Evolutionary conservation across 1,140 invertebrate species (phyloP), one percentile per base, ranked within the genome.

Genomic region (Lethocerus indicus): DNA sequence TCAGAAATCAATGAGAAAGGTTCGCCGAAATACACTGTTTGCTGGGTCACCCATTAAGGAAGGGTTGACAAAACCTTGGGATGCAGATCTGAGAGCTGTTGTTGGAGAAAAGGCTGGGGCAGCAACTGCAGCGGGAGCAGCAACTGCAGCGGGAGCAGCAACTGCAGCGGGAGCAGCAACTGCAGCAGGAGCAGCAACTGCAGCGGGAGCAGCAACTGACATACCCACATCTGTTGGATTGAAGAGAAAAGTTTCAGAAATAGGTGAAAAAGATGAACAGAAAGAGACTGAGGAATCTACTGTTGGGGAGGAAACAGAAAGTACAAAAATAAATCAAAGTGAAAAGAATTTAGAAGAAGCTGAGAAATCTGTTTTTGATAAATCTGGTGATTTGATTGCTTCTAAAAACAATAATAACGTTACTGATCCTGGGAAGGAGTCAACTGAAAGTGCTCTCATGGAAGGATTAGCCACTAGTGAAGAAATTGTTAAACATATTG

Each of bases 31-130:
- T n/a, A n/a, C n/a, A n/a, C n/a, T n/a, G n/a, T n/a, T n/a, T n/a
- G n/a, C n/a, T n/a, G n/a, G n/a, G n/a, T n/a, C n/a, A n/a, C n/a
- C n/a, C n/a, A n/a, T n/a, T n/a, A n/a, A n/a, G n/a, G n/a, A n/a
- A n/a, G n/a, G n/a, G n/a, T n/a, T n/a, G n/a, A n/a, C n/a, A 16
- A 42, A 32, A 27, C 13, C 35, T 35, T 52, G 51, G 51, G 51
- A 52, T 37, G 37, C 45, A 13, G 51, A 52, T 43, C 28, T 52
- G 1, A 41, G 51, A 14, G 26, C n/a, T 25, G 41, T 42, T 16
- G 21, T 40, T 13, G n/a, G n/a, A n/a, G n/a, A n/a, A n/a, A n/a
- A n/a, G n/a, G n/a, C n/a, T n/a, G n/a, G n/a, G n/a, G n/a, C n/a
- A n/a, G n/a, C n/a, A n/a, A n/a, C n/a, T n/a, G 32, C 2, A n/a